phyloP scores from a whole-genome alignment of 1,140 invertebrate species.

The Drosophila kikkawai region DNA sequence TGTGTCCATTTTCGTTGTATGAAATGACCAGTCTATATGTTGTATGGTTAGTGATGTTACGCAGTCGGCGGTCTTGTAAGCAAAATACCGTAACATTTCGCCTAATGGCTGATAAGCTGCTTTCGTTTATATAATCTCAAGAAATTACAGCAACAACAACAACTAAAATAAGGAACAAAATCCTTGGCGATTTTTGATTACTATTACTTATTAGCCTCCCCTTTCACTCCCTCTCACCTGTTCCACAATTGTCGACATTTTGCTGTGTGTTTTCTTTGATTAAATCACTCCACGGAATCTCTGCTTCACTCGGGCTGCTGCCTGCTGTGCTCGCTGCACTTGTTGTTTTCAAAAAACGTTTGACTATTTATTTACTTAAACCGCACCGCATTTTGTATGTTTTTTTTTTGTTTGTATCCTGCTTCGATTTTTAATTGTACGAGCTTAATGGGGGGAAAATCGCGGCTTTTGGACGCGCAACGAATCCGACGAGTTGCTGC shows the following conservation, averaged over 20 bases:
- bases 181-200: slow-evolving; percentile 26
- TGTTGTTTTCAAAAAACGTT: slow-evolving; percentile 26
- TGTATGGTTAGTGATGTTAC: too few relatives aligned
- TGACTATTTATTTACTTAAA: slow-evolving; percentile 28
- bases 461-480: slow-evolving; percentile 47
- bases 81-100: slow-evolving; percentile 68
- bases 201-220: slow-evolving; percentile 25
- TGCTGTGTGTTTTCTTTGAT: slow-evolving; percentile 51
- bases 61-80: slow-evolving; percentile 66
- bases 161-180: background rate
- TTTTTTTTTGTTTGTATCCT: slow-evolving; percentile 22
- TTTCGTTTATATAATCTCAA: slow-evolving; percentile 28
- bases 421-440: slow-evolving; percentile 48
- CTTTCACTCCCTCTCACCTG: slow-evolving; percentile 60
- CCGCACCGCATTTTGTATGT: slow-evolving; percentile 48
- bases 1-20: too few relatives aligned
- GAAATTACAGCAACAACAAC: slow-evolving; percentile 7
- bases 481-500: slow-evolving; percentile 66
- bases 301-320: slow-evolving; percentile 10
- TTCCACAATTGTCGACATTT: slow-evolving; percentile 80
- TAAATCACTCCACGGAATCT: slow-evolving; percentile 36
- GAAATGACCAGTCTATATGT: too few relatives aligned
- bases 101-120: slow-evolving; percentile 56
- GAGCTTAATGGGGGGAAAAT: slow-evolving; percentile 25
- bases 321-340: slow-evolving; percentile 12